Conservation (phyloP, 2,113 vertebrate species). For the Desmodus rotundus region DNA sequence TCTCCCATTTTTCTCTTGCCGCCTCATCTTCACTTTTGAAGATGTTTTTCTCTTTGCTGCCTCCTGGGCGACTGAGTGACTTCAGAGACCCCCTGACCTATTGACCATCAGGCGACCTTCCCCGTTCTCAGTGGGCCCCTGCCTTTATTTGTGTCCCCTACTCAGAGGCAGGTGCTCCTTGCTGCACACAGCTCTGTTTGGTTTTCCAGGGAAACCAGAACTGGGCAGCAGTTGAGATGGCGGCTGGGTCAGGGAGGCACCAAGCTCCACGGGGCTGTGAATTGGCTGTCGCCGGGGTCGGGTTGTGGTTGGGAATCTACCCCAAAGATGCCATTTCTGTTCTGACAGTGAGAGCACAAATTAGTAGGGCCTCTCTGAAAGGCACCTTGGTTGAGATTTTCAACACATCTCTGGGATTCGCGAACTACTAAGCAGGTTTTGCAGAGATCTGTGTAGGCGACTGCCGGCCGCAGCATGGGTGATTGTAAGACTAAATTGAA, state of each 20-base stretch:
- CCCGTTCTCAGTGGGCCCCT: rapidly evolving
- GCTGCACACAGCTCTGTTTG: rapidly evolving
- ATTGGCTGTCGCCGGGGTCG: rapidly evolving
- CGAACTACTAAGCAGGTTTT: background rate
- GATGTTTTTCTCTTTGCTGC: background rate
- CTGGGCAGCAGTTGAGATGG: rapidly evolving
- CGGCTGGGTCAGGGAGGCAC: background rate
- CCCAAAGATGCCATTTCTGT: background rate
- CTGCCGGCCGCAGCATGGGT: background rate
- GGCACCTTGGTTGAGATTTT: background rate
- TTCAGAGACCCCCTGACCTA: too few species aligned
- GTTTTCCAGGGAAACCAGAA: background rate
- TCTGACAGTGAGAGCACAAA: too few species aligned
- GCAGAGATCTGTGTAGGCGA: background rate
- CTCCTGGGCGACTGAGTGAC: rapidly evolving
- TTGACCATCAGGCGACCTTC: rapidly evolving
- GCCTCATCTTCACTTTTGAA: background rate
- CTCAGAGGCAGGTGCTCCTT: background rate
- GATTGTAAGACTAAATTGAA: background rate
- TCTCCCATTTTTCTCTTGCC: background rate
- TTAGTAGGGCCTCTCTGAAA: background rate
- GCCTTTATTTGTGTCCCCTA: background rate
- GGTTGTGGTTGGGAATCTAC: background rate
- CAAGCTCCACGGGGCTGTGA: background rate
- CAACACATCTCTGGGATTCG: background rate